Base-by-base conservation (phyloP, 2,888 invertebrate species). In the Rhorus exstirpatorius region DNA sequence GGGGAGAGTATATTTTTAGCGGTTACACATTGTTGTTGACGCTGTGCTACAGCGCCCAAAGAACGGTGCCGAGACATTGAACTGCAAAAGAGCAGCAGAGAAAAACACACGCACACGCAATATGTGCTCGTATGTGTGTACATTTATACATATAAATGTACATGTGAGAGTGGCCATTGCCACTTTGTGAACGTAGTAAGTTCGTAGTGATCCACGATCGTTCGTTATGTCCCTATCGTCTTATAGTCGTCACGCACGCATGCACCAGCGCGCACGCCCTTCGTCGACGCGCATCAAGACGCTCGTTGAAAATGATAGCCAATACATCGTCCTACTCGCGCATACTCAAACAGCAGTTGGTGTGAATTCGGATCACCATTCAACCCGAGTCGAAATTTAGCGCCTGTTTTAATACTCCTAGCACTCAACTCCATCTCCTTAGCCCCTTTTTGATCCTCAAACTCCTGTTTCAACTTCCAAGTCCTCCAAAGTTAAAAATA, bases 11-110 rank as follows among this genome's bases (percentile, higher is more conserved):
- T 92, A 92, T 92, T 92, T 92, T 92, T 92, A 92, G 92, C 91
- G 91, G 88, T 92, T 92, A 92, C 91, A 89, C 91, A 89, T 91
- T 91, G 90, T 92, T 91, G 90, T 92, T 90, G 89, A 89, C 90
- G 88, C 81, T 83, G 83, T 80, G 81, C 87, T 85, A 85, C 88
- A 38, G 44, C 35, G 17, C 44, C 46, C 49, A 19, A 24, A 12
- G 55, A 55, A 55, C 75, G 46, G 31, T 44, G n/a, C 83, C 87
- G 88, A 88, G 90, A 89, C 89, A 90, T 88, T 89, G 90, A 89
- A 90, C 86, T 85, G 88, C 85, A 31, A 70, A 81, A 63, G 26
- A 38, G 61, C 79, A 79, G 81, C 81, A 83, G 41, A 49, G 24
- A 71, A 44, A 46, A 8, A 21, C 35, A 58, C 19, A 58, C 41